Evolutionary conservation across 2,113 vertebrate genomes (phyloP).

Genomic region (Notothenia rossii): DNA sequence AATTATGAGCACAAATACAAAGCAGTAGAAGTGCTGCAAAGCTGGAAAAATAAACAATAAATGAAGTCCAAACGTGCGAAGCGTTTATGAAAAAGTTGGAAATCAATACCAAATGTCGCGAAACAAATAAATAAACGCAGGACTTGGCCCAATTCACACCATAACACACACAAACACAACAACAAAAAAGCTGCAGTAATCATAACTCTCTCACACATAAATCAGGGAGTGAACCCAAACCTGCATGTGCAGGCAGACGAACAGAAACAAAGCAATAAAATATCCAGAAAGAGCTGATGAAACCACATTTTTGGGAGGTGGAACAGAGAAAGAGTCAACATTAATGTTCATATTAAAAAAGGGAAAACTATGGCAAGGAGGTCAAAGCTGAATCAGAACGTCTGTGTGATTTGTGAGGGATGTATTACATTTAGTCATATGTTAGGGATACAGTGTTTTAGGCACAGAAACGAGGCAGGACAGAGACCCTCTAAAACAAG

Average conservation of each 20-base stretch:
- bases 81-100: not conserved
- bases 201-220: slow-evolving; percentile 31
- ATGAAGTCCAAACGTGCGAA: not conserved
- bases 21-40: not conserved
- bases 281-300: too few relatives aligned
- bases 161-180: not conserved
- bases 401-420: not conserved
- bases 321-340: not conserved
- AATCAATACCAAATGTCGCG: slow-evolving; percentile 26
- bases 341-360: not conserved
- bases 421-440: not conserved
- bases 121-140: slow-evolving; percentile 39
- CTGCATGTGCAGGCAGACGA: not conserved
- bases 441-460: too few relatives aligned
- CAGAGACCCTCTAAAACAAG: too few relatives aligned
- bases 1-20: not conserved
- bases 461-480: too few relatives aligned
- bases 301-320: not conserved
- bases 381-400: not conserved
- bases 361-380: not conserved
- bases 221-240: slow-evolving; percentile 9
- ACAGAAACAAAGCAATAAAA: too few relatives aligned
- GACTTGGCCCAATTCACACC: not conserved
- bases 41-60: slow-evolving; percentile 9
- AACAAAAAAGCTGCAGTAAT: slow-evolving; percentile 31